Conservation (phyloP, 2,113 vertebrate species). For the Parus major region DNA sequence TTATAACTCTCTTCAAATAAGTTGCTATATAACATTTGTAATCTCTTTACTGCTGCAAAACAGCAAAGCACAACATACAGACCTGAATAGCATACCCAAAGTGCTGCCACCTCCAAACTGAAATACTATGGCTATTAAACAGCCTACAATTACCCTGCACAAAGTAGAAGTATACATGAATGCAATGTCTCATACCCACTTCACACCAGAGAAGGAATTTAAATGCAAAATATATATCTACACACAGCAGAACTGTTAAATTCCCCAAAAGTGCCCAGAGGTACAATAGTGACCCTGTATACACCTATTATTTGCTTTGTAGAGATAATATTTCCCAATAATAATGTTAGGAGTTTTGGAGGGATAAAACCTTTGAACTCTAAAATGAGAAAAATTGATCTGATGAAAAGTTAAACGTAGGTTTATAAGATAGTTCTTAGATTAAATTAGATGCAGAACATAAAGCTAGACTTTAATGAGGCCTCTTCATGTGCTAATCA, state of each 20-base stretch:
- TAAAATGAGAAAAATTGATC: constrained; percentile 15
- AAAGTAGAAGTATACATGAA: not conserved
- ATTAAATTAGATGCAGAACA: constrained; percentile 23
- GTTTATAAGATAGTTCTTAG: not conserved
- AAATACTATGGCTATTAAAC: not conserved
- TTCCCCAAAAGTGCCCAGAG: not conserved
- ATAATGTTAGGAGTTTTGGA: not conserved
- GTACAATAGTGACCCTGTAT: not conserved
- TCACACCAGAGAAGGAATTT: not conserved
- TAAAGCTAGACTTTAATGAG: constrained; percentile 23
- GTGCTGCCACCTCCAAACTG: not conserved
- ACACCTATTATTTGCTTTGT: not conserved
- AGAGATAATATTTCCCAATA: not conserved
- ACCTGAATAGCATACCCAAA: not conserved
- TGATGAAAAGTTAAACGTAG: constrained; percentile 1
- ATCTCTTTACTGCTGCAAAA: not conserved
- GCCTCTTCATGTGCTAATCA: constrained; percentile 12
- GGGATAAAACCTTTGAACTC: not conserved
- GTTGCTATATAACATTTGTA: not conserved
- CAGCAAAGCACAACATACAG: not conserved
- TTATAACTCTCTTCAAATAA: not conserved
- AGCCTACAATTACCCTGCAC: not conserved
- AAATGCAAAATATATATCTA: not conserved
- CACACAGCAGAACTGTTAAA: not conserved
- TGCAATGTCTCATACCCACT: not conserved